Percentiles rank a stretch among this genome's conserved stretches.
phyloP scores from a whole-genome alignment of 1,140 invertebrate genomes.

The Papilio polytes region DNA sequence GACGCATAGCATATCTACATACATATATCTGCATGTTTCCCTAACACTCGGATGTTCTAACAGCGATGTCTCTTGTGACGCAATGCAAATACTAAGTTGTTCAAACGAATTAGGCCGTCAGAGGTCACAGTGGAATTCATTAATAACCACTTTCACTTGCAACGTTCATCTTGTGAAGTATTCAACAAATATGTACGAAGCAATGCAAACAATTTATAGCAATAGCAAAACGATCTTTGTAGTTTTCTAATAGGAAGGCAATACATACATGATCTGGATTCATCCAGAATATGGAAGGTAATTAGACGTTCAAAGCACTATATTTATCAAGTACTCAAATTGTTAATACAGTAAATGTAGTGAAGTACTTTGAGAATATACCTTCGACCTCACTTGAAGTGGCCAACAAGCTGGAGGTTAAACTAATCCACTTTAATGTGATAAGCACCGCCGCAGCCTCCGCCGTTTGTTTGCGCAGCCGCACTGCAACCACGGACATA shows the following conservation, averaged over 20 bases:
- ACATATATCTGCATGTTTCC: neutral
- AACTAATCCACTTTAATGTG: conserved; percentile 10
- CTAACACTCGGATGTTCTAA: neutral
- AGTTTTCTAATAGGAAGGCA: neutral
- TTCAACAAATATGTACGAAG: neutral
- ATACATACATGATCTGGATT: neutral
- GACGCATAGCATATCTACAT: neutral
- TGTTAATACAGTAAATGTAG: neutral
- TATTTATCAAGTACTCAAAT: neutral
- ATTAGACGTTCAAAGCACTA: neutral
- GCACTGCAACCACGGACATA: neutral
- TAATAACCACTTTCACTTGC: neutral
- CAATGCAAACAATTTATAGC: neutral
- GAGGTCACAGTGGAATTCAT: neutral
- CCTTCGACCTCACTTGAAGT: neutral
- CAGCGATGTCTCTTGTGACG: neutral
- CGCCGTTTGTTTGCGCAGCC: neutral
- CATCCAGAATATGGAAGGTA: neutral
- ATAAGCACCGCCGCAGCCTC: neutral
- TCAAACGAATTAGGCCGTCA: neutral
- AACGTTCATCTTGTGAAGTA: neutral
- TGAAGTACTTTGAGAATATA: neutral
- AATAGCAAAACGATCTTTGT: neutral
- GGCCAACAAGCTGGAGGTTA: neutral
- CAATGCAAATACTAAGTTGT: neutral